Percentiles rank a stretch among this genome's conserved stretches.
These are phyloP conservation scores for Oryzias melastigma DNA, from an alignment of 2,113 vertebrate genomes.

Conservation along the genomic window DNA sequence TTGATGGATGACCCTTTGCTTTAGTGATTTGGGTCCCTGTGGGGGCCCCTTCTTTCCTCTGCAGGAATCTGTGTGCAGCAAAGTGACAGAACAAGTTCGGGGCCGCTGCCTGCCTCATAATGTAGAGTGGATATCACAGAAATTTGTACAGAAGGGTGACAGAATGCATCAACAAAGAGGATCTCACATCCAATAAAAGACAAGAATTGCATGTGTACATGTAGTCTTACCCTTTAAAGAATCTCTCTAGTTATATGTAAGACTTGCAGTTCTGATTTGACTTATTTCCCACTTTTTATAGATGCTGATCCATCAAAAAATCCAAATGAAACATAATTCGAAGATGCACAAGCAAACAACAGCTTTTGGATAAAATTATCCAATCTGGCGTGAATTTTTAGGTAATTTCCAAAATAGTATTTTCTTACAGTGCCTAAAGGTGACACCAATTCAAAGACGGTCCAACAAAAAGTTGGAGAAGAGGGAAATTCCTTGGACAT, in stretches of 20 bases:
- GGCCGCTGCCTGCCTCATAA: conserved; percentile 49
- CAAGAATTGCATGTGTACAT: conserved; percentile 28
- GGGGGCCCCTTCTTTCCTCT: conserved; percentile 58
- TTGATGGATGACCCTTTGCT: conserved; percentile 76
- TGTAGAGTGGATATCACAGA: conserved; percentile 54
- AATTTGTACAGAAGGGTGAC: conserved; percentile 69
- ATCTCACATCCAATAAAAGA: conserved; percentile 46
- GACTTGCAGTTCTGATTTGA: conserved; percentile 10
- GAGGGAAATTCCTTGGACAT: conserved; percentile 74
- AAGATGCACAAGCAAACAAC: not conserved
- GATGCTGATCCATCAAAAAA: conserved; percentile 4
- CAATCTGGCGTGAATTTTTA: conserved; percentile 5
- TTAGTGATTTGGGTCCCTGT: conserved; percentile 69
- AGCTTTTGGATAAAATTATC: conserved; percentile 8
- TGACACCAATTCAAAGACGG: conserved; percentile 50
- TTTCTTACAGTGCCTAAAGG: conserved; percentile 38
- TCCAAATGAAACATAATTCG: not conserved
- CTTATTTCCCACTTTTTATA: conserved; percentile 3
- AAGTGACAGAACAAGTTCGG: conserved; percentile 65
- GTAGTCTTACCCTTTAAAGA: conserved; percentile 22
- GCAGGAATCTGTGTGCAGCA: conserved; percentile 52
- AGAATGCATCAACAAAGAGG: conserved; percentile 53
- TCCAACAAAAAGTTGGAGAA: conserved; percentile 49
- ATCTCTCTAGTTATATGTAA: not conserved
- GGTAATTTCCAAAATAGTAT: conserved; percentile 35